Evolutionary conservation across 2,113 vertebrate species (phyloP).

Genomic region (Scomber scombrus): DNA sequence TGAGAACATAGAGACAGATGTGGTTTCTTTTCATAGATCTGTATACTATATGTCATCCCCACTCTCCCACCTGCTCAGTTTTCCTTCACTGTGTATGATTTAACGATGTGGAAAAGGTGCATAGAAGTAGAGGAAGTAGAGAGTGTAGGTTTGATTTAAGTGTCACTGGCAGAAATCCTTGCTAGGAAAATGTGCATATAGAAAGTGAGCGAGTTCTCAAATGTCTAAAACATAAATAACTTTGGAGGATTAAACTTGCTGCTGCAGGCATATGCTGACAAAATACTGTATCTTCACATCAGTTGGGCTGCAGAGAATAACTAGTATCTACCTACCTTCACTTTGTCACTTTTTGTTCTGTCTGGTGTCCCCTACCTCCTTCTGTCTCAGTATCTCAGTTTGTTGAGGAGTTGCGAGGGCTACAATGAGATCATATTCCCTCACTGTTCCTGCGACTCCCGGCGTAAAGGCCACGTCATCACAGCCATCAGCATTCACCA

Average conservation of each 20-base stretch:
- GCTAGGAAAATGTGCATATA: not conserved
- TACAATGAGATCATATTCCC: conserved; percentile 98
- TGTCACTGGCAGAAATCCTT: not conserved
- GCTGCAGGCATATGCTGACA: not conserved
- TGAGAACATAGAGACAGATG: not conserved
- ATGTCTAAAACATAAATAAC: not conserved
- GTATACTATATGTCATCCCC: not conserved
- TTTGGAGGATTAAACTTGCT: not conserved
- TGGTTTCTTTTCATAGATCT: not conserved
- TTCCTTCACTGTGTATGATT: conserved; percentile 8
- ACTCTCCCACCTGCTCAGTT: conserved; percentile 3
- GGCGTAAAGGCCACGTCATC: conserved; percentile 95
- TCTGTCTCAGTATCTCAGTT: conserved; percentile 89
- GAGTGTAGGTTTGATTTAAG: not conserved
- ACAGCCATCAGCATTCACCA: conserved; percentile 95
- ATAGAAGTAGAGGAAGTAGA: not conserved
- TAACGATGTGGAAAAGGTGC: conserved; percentile 3
- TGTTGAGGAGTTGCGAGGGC: conserved; percentile 93
- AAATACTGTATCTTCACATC: conserved; percentile 11
- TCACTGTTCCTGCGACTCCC: conserved; percentile 96
- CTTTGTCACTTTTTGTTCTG: not conserved
- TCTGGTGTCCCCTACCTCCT: not conserved
- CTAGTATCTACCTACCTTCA: too few species aligned
- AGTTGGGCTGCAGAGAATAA: not conserved
- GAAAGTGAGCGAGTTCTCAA: not conserved